phyloP scores from a whole-genome alignment of 2,888 invertebrate species.

The Hecatera dysodea region DNA sequence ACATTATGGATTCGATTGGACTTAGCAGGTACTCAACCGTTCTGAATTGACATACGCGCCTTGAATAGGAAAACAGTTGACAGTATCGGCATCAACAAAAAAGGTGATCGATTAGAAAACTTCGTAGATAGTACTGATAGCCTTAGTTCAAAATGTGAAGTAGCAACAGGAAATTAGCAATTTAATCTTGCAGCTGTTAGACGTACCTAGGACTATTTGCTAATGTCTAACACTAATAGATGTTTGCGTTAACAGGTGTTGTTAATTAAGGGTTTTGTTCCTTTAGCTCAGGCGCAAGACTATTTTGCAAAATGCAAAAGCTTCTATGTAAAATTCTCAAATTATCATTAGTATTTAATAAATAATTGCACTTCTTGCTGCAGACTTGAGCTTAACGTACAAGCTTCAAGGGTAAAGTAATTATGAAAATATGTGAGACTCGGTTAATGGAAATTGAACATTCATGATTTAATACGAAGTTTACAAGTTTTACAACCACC shows the following conservation, averaged over 20 bases:
- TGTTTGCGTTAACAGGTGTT: constrained; percentile 25
- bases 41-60: constrained; percentile 64
- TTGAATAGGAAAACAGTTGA: constrained; percentile 72
- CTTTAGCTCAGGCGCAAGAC: background rate
- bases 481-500: constrained; percentile 45
- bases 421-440: background rate
- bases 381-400: background rate
- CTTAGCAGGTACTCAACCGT: constrained; percentile 19
- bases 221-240: constrained; percentile 21
- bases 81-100: constrained; percentile 51
- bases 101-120: constrained; percentile 71
- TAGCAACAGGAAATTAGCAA: constrained; percentile 18
- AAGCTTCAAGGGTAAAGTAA: constrained; percentile 1
- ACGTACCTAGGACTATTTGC: constrained; percentile 4
- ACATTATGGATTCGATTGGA: constrained; percentile 70
- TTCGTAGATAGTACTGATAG: constrained; percentile 41
- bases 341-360: background rate
- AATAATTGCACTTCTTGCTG: background rate
- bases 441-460: background rate
- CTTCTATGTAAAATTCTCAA: background rate
- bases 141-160: constrained; percentile 20
- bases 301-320: background rate
- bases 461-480: constrained; percentile 35
- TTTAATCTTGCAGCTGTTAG: constrained; percentile 16
- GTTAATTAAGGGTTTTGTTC: background rate